Base-by-base conservation (phyloP, 2,888 invertebrate species). In the Cephus pygmeus region DNA sequence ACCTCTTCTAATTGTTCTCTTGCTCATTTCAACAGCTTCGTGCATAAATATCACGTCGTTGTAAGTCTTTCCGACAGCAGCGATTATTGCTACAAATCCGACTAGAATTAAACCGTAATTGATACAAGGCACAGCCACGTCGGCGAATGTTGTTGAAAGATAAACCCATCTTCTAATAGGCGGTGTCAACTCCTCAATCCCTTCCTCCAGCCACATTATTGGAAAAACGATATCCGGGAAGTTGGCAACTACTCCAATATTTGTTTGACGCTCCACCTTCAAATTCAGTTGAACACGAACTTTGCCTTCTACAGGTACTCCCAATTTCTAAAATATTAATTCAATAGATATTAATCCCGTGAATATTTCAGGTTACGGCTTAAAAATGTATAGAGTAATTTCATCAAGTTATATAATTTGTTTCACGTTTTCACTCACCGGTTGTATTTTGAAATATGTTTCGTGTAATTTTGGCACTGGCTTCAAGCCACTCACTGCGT, bases 161-260 rank as follows among this genome's bases (percentile, higher is more conserved):
- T 95, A 97, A 33, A 97, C 94, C 96, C 96, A 96, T 34, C 96
- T 93, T 88, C 95, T 94, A 78, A 97, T 97, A n/a, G 96, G 92
- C 0, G 96, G 95, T 0, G 96, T 94, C 11, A 97, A 90, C 83
- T 97, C 96, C 76, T 95, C 95, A 71, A 97, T 94, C 15, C 97
- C 97, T 95, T 97, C 97, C 91, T 97, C 97, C 3, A 97, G 85
- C 97, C 97, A 97, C 95, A 97, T 96, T 69, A 97, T 94, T 0
- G 97, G 97, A 89, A 97, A 97, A 11, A 96, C 93, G 76, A 96
- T 96, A 88, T 95, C 95, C 0, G 96, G 96, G 86, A 97, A 97
- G 81, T 95, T 94, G 83, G 95, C 92, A 15, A 97, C 96, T 6
- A 95, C 93, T 83, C 94, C 93, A 73, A 97, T 94, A 83, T 95